These are phyloP conservation scores for Lamellibrachia luymesi DNA, from an alignment of 1,140 invertebrate genomes.

Conservation along the genomic window DNA sequence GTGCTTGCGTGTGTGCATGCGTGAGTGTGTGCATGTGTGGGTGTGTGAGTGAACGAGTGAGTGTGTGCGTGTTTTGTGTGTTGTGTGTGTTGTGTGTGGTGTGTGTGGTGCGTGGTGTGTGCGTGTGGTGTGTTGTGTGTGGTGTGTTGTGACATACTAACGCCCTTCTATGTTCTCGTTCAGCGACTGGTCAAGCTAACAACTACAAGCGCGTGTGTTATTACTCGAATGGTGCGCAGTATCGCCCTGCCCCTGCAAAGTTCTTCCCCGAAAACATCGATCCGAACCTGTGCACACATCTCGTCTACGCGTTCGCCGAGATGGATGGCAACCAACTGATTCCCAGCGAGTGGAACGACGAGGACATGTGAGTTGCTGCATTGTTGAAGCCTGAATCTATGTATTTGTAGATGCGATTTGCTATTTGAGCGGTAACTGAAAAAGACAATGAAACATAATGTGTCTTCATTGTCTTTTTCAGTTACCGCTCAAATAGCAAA, in stretches of 20 bases:
- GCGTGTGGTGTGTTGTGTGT: background rate
- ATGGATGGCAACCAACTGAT: slow-evolving; percentile 58
- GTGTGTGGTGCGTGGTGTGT: background rate
- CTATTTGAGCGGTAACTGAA: too few relatives aligned
- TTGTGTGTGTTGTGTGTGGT: background rate
- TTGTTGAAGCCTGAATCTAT: background rate
- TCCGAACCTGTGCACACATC: slow-evolving; percentile 73
- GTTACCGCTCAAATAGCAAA: too few relatives aligned
- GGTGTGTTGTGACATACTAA: background rate
- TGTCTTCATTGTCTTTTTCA: too few relatives aligned
- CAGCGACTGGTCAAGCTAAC: background rate
- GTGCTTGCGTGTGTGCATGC: background rate
- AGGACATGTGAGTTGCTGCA: slow-evolving; percentile 41
- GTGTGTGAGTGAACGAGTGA: background rate
- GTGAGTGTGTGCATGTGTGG: background rate
- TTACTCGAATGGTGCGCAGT: slow-evolving; percentile 52
- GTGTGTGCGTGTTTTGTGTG: too few relatives aligned
- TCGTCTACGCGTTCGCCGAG: slow-evolving; percentile 76
- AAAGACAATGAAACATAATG: too few relatives aligned
- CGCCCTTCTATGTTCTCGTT: background rate
- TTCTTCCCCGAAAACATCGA: slow-evolving; percentile 70
- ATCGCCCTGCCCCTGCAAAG: slow-evolving; percentile 37
- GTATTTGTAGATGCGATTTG: too few relatives aligned
- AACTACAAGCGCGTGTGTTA: slow-evolving; percentile 45
- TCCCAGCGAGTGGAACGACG: slow-evolving; percentile 50